Conservation (phyloP, 2,113 vertebrate genomes). For the Chloebia gouldiae region DNA sequence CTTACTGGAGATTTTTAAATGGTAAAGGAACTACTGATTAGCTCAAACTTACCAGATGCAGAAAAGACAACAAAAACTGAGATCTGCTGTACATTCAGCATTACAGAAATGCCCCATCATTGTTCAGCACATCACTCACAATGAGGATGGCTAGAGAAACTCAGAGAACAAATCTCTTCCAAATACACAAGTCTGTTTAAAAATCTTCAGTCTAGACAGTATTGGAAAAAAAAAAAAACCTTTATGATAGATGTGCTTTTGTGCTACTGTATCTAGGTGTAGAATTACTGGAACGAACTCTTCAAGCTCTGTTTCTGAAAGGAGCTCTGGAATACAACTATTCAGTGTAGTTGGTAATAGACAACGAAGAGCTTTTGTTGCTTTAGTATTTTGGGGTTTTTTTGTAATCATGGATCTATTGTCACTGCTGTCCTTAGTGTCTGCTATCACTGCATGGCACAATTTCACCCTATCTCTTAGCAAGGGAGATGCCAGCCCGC, state of each 20-base stretch:
- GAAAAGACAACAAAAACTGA: not conserved
- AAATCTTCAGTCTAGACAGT: not conserved
- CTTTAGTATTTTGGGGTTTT: not conserved
- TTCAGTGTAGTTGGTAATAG: not conserved
- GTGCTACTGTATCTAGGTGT: not conserved
- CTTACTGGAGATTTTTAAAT: not conserved
- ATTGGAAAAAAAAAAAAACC: not conserved
- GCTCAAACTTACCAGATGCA: not conserved
- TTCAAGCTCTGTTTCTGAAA: not conserved
- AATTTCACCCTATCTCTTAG: not conserved
- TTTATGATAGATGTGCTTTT: not conserved
- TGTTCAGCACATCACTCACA: not conserved
- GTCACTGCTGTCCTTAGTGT: not conserved
- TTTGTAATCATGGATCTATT: not conserved
- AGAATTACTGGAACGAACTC: not conserved
- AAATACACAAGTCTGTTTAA: not conserved
- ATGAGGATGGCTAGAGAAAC: not conserved
- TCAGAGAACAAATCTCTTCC: not conserved
- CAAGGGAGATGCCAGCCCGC: not conserved
- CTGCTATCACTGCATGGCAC: not conserved
- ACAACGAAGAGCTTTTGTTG: not conserved
- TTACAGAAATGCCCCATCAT: not conserved
- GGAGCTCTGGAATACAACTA: not conserved
- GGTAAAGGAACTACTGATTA: not conserved
- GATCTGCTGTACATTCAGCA: not conserved